Evolutionary conservation across 2,797 vertebrate species (phyloP), one percentile per base, ranked within the genome.

Genomic region (Phoeniculus purpureus): DNA sequence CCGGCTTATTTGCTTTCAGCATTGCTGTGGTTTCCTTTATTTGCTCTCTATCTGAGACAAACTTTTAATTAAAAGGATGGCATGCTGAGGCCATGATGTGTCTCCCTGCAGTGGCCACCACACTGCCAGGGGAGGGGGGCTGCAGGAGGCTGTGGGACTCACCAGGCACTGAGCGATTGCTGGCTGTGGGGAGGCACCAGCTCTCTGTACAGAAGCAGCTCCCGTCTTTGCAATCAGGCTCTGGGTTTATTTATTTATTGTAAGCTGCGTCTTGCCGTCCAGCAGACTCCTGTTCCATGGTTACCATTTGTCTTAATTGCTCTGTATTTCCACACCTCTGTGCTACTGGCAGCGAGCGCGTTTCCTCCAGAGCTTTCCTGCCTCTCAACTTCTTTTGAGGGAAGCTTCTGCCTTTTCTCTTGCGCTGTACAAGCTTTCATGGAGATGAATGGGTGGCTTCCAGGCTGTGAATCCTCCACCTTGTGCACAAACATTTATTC

Each of bases 341-440:
- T 6, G 0, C 66, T 86, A 14, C 81, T 43, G 68, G 81, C 65
- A 47, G 1, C 0, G 3, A 4, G 45, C 0, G 1, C 3, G 1
- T 31, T 81, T 76, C 66, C 64, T 32, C 59, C 21, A 31, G 75
- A 73, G 68, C 34, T 31, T 72, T 60, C 54, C 56, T 52, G 83
- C 71, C 80, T 70, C 64, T 87, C 71, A 22, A 7, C 59, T 1
- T 40, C 81, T 75, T 81, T 13, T 0, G 45, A 32, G 32, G 51
- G 85, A 62, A 76, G 54, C 64, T 80, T 37, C 48, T 93, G 72
- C 72, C 64, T 85, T 71, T 76, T 37, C 51, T 74, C 25, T 58
- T 17, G 0, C 3, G 0, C 62, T 8, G 9, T 20, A 68, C 13
- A 2, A 5, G 27, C 47, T 50, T 58, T 37, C 34, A 0, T 2